Conservation (phyloP, 2,888 invertebrate species). For the Pollenia labialis region DNA sequence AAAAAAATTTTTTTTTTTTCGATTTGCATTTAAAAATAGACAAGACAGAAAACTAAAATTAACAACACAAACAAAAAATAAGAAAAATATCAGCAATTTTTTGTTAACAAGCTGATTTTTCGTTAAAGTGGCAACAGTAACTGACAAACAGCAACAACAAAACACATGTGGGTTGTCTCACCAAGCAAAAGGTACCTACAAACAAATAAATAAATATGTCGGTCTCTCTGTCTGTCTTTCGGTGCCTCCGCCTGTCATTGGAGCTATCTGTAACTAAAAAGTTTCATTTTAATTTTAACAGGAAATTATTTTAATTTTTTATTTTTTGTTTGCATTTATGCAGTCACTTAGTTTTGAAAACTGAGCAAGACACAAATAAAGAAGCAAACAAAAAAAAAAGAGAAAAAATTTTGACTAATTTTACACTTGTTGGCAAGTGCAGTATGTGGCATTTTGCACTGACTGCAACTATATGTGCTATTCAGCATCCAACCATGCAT, state of each 20-base stretch:
- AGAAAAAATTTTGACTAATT: constrained; percentile 74
- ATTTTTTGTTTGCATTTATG: constrained; percentile 48
- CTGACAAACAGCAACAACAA: constrained; percentile 37
- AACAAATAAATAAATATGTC: constrained; percentile 26
- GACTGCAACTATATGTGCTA: constrained; percentile 61
- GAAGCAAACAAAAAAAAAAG: constrained; percentile 6
- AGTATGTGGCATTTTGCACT: constrained; percentile 68
- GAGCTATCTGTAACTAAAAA: constrained; percentile 53
- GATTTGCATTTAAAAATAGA: constrained; percentile 70
- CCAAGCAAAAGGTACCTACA: constrained; percentile 43
- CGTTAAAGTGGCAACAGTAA: constrained; percentile 64
- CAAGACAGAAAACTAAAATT: constrained; percentile 52
- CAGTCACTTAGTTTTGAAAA: constrained; percentile 61
- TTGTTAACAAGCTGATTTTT: constrained; percentile 70
- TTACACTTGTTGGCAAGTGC: constrained; percentile 75
- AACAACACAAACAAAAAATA: constrained; percentile 41
- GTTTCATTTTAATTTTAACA: constrained; percentile 69
- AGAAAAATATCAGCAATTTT: constrained; percentile 65
- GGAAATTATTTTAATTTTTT: constrained; percentile 69
- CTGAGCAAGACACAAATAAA: constrained; percentile 46
- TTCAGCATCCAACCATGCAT: constrained; percentile 68
- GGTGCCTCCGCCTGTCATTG: constrained; percentile 6
- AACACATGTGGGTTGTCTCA: constrained; percentile 73
- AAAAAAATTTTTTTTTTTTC: constrained; percentile 58
- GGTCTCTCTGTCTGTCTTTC: constrained; percentile 8